Base-by-base conservation (phyloP, 2,888 invertebrate species). In the Phalangium opilio region DNA sequence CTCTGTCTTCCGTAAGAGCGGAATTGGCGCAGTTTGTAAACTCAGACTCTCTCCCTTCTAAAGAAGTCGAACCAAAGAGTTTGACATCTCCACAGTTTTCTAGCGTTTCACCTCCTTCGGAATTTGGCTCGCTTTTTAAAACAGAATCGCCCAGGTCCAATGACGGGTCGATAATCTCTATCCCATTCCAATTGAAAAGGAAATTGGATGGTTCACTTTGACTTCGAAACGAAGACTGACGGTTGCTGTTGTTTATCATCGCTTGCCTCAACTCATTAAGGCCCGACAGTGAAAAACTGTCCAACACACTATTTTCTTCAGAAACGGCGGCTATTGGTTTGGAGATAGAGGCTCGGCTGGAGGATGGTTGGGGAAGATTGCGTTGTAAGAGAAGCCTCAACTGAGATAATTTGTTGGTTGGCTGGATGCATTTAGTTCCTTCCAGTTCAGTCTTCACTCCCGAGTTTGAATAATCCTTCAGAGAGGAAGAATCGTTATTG, bases 371-470 rank as follows among this genome's bases (percentile, higher is more conserved):
- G n/a, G 56, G 74, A 57, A 78, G 65, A 63, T 78, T 79, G 57
- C 78, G 76, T 56, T 79, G 77, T 43, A 83, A 67, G 47, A 83
- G 69, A 58, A 79, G 75, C 51, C 83, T 71, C 44, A 84, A 64
- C 57, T 83, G 82, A 1, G 81, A 81, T 52, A 83, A 72, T 63
- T 82, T 36, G 38, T 38, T 38, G n/a, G 15, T 12, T 8, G 15
- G 38, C 10, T 38, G 15, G 18, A 10, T 38, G 4, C 38, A 17
- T 17, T 18, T 8, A 10, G 10, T 18, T 38, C 18, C 18, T 38
- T 15, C 15, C n/a, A n/a, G 38, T 10, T 18, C 18, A 14, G 38
- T 38, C 15, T 18, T 17, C 10, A 18, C 15, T 10, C n/a, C 18
- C 18, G 38, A 38, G 38, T 17, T 17, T 8, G 10, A n/a, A 38